phyloP scores from a whole-genome alignment of 2,113 vertebrate genomes.

The Phalacrocorax carbo region DNA sequence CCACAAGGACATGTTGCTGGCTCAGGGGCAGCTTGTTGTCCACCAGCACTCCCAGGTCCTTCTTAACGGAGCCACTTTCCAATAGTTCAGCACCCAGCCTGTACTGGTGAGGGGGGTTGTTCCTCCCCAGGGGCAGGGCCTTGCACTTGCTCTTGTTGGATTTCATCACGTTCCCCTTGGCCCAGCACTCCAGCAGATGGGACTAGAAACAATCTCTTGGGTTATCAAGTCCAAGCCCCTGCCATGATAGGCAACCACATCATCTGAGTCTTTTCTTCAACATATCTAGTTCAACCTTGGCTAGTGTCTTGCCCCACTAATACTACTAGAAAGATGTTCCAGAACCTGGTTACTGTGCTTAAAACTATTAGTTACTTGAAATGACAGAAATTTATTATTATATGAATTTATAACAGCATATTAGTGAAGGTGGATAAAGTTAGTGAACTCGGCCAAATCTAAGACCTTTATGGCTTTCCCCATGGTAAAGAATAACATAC shows the following conservation, averaged over 20 bases:
- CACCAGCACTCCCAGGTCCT: too few species aligned
- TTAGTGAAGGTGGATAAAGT: background rate
- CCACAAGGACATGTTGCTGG: too few species aligned
- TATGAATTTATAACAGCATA: background rate
- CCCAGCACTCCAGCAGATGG: background rate
- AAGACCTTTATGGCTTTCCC: background rate
- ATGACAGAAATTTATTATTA: background rate
- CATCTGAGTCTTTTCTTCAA: background rate
- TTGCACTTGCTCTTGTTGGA: too few species aligned
- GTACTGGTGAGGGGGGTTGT: too few species aligned
- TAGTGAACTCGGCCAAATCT: background rate
- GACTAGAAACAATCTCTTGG: background rate
- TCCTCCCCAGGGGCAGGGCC: too few species aligned
- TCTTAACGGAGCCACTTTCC: too few species aligned
- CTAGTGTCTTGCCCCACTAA: background rate
- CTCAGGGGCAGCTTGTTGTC: too few species aligned
- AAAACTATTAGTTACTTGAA: background rate
- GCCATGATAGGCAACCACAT: background rate
- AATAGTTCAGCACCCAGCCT: too few species aligned
- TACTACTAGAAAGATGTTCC: background rate
- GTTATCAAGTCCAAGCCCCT: background rate
- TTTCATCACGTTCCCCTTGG: too few species aligned
- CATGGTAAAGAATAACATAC: background rate
- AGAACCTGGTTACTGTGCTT: background rate
- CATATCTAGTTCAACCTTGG: background rate